A percentile compares a stretch with the other conserved stretches of the same genome.
Evolutionary conservation across 2,888 invertebrate species (phyloP).

Genomic region (Hypselothyrea guttata): DNA sequence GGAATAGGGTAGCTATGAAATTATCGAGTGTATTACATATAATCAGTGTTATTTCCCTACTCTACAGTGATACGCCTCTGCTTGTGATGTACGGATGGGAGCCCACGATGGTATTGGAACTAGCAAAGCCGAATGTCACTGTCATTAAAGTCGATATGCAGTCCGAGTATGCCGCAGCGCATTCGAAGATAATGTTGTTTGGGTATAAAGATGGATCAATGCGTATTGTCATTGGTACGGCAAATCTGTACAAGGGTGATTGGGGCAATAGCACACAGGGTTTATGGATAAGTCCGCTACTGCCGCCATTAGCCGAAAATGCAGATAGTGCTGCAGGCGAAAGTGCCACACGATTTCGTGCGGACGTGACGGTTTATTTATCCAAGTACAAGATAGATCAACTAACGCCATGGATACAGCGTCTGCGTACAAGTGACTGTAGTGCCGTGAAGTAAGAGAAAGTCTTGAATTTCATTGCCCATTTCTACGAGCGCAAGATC

Average conservation of each 20-base stretch:
- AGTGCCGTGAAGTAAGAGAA: slow-evolving; percentile 18
- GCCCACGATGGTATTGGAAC: not conserved
- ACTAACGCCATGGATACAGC: slow-evolving; percentile 89
- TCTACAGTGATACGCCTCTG: slow-evolving; percentile 13
- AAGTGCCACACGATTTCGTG: slow-evolving; percentile 14
- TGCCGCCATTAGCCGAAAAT: not conserved
- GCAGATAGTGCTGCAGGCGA: not conserved
- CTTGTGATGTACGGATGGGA: slow-evolving; percentile 6
- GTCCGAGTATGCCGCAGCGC: not conserved
- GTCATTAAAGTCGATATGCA: slow-evolving; percentile 5
- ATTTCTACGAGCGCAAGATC: no score
- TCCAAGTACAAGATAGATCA: slow-evolving; percentile 8
- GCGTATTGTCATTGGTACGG: slow-evolving; percentile 18
- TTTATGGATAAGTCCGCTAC: slow-evolving; percentile 18
- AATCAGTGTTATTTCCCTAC: not conserved
- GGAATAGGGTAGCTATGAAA: slow-evolving; percentile 10
- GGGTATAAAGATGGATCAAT: slow-evolving; percentile 13
- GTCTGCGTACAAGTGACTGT: slow-evolving; percentile 84
- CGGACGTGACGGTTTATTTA: slow-evolving; percentile 8
- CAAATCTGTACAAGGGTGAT: not conserved
- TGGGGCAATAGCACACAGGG: slow-evolving; percentile 12
- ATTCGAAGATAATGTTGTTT: slow-evolving; percentile 19
- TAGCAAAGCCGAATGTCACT: not conserved
- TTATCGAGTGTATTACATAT: not conserved
- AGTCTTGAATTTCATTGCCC: not conserved